These are phyloP conservation scores for Festucalex cinctus DNA, from an alignment of 2,113 vertebrate genomes.

Conservation along the genomic window DNA sequence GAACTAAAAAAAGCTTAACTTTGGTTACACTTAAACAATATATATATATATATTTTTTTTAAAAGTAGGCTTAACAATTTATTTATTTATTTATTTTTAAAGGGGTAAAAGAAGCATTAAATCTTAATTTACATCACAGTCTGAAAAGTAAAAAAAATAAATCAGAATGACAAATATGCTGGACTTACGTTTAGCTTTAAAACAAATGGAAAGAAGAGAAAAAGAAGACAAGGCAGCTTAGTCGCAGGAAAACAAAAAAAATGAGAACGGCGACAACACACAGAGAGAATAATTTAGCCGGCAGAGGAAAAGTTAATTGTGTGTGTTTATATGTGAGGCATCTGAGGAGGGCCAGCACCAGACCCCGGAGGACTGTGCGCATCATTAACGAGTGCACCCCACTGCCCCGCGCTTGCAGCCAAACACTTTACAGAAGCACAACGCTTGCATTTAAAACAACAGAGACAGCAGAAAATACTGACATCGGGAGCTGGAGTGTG, in stretches of 20 bases:
- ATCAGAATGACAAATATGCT: neutral
- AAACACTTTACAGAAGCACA: conserved; percentile 1
- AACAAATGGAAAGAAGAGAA: neutral
- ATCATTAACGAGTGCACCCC: conserved; percentile 1
- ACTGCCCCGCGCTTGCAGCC: neutral
- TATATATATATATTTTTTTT: no score
- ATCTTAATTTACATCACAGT: neutral
- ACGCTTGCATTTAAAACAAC: neutral
- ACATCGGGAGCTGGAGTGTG: neutral
- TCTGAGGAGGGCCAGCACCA: conserved; percentile 1
- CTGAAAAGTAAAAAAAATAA: neutral
- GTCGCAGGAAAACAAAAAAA: neutral
- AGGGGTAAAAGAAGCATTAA: neutral
- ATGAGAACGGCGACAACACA: neutral
- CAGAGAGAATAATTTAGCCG: conserved; percentile 1
- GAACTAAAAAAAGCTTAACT: neutral
- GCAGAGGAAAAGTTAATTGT: conserved; percentile 3
- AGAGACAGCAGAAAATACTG: neutral
- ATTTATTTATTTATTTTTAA: no score
- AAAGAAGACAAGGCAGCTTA: neutral
- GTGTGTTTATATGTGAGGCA: conserved; percentile 2
- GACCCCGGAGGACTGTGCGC: neutral
- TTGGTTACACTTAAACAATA: neutral
- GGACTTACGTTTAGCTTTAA: neutral
- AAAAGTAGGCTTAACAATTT: neutral